These are phyloP conservation scores for Tenualosa ilisha DNA, from an alignment of 2,797 vertebrate genomes.

Conservation along the genomic window DNA sequence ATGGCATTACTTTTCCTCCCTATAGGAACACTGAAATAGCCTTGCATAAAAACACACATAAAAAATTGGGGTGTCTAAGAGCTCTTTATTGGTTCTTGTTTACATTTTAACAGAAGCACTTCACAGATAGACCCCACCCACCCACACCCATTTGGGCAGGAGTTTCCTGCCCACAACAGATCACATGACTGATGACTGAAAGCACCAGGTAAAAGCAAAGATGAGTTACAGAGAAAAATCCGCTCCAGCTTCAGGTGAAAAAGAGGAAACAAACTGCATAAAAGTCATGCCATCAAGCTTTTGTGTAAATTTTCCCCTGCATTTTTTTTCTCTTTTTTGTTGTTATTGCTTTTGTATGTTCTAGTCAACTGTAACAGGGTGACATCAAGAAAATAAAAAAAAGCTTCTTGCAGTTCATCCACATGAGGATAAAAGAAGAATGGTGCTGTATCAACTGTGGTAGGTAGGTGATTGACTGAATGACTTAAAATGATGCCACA, in stretches of 20 bases:
- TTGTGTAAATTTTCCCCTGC: background rate
- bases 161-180: background rate
- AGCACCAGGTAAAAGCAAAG: background rate
- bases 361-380: background rate
- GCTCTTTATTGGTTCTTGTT: slow-evolving; percentile 24
- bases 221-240: background rate
- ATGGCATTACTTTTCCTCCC: too few species aligned
- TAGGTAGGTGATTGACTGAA: background rate
- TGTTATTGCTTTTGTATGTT: background rate
- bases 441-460: background rate
- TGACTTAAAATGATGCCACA: background rate
- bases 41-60: background rate
- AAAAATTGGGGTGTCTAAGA: background rate
- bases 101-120: slow-evolving; percentile 13
- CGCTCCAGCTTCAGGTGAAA: background rate
- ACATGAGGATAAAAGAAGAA: background rate
- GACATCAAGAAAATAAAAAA: background rate
- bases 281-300: background rate
- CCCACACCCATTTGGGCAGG: background rate
- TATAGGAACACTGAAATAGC: too few species aligned
- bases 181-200: background rate
- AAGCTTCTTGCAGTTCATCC: slow-evolving; percentile 3
- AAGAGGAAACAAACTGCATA: background rate
- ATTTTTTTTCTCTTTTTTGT: background rate
- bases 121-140: background rate